Base-by-base conservation (phyloP, 2,797 vertebrate genomes). In the Luscinia megarhynchos region DNA sequence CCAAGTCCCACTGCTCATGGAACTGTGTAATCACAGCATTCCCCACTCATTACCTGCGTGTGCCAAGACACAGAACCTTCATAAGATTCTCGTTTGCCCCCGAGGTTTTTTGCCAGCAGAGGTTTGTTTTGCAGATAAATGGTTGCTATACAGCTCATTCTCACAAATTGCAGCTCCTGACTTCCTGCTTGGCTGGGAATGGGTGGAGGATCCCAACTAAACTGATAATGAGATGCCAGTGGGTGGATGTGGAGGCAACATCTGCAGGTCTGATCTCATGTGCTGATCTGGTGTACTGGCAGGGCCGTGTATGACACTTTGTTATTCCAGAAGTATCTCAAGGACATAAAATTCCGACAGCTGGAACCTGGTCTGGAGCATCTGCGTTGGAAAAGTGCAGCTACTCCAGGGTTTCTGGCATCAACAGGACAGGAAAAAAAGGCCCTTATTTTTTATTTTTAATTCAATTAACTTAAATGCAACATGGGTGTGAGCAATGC, bases 251-350 rank as follows among this genome's bases (percentile, higher is more conserved):
- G 87, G 61, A 97, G 91, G 95, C 96, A 94, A 96, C 96, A 97
- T 97, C 95, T 97, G 96, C 74, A 93, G 3, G 41, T 93, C 96
- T 97, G 96, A 96, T 96, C 95, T 96, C 96, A 97, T 97, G 95
- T 96, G 95, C 94, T 97, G 96, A 96, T 96, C 95, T 96, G 51
- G 95, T 96, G 94, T 95, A 82, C 96, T 97, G 96, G 96, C 96
- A 96, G 87, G 75, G 94, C 76, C 6, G 2, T 80, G 77, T 15
- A 96, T 97, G 95, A 97, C 95, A 95, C 81, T 97, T 83, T 96
- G 95, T 96, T 97, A 96, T 97, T 96, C 95, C 95, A 96, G 50
- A 96, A 96, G 91, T 74, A 87, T 95, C 95, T 89, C 95, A 62
- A 96, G 91, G 91, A 96, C 95, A 96, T 96, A 97, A 96, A 96